Percentiles rank a stretch among this genome's conserved stretches.
Conservation (phyloP, 1,140 invertebrate genomes). For the Solen grandis region DNA sequence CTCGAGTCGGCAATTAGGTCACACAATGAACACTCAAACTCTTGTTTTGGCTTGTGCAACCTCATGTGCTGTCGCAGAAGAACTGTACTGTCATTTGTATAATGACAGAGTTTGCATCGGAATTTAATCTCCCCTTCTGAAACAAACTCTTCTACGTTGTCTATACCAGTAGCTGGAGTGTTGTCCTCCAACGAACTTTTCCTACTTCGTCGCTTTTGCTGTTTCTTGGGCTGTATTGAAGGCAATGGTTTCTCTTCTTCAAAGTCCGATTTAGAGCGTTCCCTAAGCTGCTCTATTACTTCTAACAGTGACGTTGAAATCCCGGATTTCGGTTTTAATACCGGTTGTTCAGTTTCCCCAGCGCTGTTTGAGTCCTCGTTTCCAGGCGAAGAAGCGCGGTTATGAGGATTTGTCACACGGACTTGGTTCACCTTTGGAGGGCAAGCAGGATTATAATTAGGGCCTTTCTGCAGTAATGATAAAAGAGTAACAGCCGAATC, state of each 20-base stretch:
- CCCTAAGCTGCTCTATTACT: slow-evolving; percentile 79
- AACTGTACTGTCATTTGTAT: slow-evolving; percentile 69
- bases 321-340: slow-evolving; percentile 63
- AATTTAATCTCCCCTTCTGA: slow-evolving; percentile 67
- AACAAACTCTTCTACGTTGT: slow-evolving; percentile 75
- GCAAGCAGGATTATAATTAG: slow-evolving; percentile 63
- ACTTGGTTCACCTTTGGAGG: slow-evolving; percentile 6
- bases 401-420: not conserved
- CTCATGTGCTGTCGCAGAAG: slow-evolving; percentile 78
- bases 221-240: slow-evolving; percentile 48
- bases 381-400: slow-evolving; percentile 11
- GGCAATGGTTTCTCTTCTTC: slow-evolving; percentile 61
- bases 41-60: slow-evolving; percentile 76
- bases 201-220: slow-evolving; percentile 57
- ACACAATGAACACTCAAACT: slow-evolving; percentile 79
- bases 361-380: slow-evolving; percentile 50
- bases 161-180: slow-evolving; percentile 60
- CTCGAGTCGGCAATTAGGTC: slow-evolving; percentile 74
- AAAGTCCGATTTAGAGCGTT: slow-evolving; percentile 73
- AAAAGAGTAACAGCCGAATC: slow-evolving; percentile 72
- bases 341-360: slow-evolving; percentile 32
- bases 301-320: slow-evolving; percentile 80
- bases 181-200: slow-evolving; percentile 62
- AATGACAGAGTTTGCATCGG: slow-evolving; percentile 79
- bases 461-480: slow-evolving; percentile 69